Evolutionary conservation across 2,113 vertebrate genomes (phyloP).

Genomic region (Podilymbus podiceps): DNA sequence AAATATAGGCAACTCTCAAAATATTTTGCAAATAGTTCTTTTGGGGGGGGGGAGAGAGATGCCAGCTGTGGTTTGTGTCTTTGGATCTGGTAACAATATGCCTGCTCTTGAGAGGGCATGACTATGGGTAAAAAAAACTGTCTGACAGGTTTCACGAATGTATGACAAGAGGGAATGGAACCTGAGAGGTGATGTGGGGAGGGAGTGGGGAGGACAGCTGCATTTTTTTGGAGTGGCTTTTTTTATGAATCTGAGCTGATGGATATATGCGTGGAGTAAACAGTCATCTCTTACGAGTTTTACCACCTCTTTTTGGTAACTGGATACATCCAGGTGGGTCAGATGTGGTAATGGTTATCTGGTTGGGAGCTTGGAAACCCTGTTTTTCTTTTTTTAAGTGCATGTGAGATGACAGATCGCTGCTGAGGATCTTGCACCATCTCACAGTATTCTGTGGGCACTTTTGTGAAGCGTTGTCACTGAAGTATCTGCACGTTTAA

Average conservation of each 20-base stretch:
- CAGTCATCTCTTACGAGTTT: not conserved
- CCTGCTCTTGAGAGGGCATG: not conserved
- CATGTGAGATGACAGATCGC: not conserved
- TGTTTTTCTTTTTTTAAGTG: not conserved
- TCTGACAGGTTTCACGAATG: not conserved
- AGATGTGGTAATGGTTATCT: not conserved
- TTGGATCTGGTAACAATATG: not conserved
- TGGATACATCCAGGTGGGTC: not conserved
- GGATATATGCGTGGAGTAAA: not conserved
- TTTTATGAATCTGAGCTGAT: not conserved
- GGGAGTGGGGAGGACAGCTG: not conserved
- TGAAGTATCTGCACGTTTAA: not conserved
- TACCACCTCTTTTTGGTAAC: not conserved
- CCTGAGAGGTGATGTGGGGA: not conserved
- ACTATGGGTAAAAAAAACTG: not conserved
- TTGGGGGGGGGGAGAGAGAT: not conserved
- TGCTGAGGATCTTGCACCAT: not conserved
- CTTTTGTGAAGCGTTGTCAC: not conserved
- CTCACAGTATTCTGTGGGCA: not conserved
- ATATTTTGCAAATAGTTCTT: not conserved
- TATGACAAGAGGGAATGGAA: not conserved
- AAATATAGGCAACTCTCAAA: not conserved
- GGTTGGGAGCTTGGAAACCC: not conserved
- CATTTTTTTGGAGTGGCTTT: not conserved
- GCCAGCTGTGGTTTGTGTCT: not conserved